These are phyloP conservation scores for Cololabis saira DNA, from an alignment of 2,113 vertebrate species.

Conservation along the genomic window DNA sequence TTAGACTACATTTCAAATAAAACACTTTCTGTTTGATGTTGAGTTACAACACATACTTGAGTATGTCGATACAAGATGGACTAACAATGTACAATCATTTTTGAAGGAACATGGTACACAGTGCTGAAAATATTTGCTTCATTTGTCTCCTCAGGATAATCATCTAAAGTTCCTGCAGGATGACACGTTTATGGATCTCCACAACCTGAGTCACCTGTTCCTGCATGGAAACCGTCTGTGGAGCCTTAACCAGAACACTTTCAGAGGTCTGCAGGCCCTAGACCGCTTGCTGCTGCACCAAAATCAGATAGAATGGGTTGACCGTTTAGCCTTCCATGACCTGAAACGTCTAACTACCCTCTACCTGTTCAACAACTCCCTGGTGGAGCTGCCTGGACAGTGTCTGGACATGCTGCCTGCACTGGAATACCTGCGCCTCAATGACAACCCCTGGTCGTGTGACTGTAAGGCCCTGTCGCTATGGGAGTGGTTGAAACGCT, in stretches of 20 bases:
- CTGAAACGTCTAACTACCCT: slow-evolving; percentile 94
- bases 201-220: slow-evolving; percentile 98
- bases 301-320: slow-evolving; percentile 95
- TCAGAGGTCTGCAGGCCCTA: slow-evolving; percentile 92
- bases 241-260: slow-evolving; percentile 94
- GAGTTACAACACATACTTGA: too few relatives aligned
- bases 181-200: slow-evolving; percentile 94
- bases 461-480: slow-evolving; percentile 92
- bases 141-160: slow-evolving; percentile 84
- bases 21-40: too few relatives aligned
- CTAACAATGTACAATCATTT: too few relatives aligned
- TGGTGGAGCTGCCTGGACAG: slow-evolving; percentile 90
- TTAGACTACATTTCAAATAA: too few relatives aligned
- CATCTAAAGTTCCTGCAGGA: slow-evolving; percentile 96
- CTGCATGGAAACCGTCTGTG: slow-evolving; percentile 96
- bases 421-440: slow-evolving; percentile 96
- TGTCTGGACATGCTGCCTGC: slow-evolving; percentile 89
- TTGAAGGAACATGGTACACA: too few relatives aligned
- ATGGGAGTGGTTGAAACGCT: slow-evolving; percentile 96
- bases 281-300: slow-evolving; percentile 96
- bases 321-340: slow-evolving; percentile 92
- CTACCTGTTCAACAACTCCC: slow-evolving; percentile 97
- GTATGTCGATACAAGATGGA: too few relatives aligned
- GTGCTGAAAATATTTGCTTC: slow-evolving; percentile 5
- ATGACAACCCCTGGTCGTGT: slow-evolving; percentile 96